Percentiles rank a stretch among this genome's conserved stretches.
These are phyloP conservation scores for Heliconius charithonia DNA, from an alignment of 2,888 invertebrate species.

Conservation along the genomic window DNA sequence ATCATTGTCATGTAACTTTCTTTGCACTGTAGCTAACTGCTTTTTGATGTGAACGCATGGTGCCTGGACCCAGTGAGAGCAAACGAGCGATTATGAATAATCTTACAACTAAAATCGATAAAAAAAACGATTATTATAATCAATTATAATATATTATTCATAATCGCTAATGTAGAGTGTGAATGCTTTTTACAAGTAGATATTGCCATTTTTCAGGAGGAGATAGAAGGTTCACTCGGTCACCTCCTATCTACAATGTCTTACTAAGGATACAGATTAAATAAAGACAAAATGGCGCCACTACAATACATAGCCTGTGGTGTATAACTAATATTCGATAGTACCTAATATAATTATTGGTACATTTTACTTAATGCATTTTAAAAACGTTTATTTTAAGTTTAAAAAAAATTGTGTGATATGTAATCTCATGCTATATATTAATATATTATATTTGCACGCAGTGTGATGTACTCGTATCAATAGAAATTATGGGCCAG, in stretches of 20 bases:
- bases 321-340: constrained; percentile 54
- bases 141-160: constrained; percentile 26
- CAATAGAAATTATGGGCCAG: constrained; percentile 76
- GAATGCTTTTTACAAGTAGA: constrained; percentile 68
- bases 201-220: constrained; percentile 86
- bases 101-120: background rate
- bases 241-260: constrained; percentile 86
- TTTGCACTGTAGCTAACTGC: constrained; percentile 78
- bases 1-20: constrained; percentile 70
- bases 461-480: constrained; percentile 56
- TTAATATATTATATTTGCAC: constrained; percentile 57
- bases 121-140: constrained; percentile 22
- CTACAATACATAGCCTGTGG: constrained; percentile 58
- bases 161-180: constrained; percentile 34
- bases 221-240: constrained; percentile 86
- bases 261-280: constrained; percentile 77
- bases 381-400: constrained; percentile 49
- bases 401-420: constrained; percentile 46
- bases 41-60: constrained; percentile 67
- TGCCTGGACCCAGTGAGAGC: constrained; percentile 53
- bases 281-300: constrained; percentile 57
- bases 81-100: constrained; percentile 23
- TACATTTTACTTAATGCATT: constrained; percentile 54
- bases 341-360: constrained; percentile 46
- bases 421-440: constrained; percentile 55